A percentile compares a stretch with the other conserved stretches of the same genome.
These are phyloP conservation scores for Drosophila eugracilis DNA, from an alignment of 1,140 invertebrate species.

Conservation along the genomic window DNA sequence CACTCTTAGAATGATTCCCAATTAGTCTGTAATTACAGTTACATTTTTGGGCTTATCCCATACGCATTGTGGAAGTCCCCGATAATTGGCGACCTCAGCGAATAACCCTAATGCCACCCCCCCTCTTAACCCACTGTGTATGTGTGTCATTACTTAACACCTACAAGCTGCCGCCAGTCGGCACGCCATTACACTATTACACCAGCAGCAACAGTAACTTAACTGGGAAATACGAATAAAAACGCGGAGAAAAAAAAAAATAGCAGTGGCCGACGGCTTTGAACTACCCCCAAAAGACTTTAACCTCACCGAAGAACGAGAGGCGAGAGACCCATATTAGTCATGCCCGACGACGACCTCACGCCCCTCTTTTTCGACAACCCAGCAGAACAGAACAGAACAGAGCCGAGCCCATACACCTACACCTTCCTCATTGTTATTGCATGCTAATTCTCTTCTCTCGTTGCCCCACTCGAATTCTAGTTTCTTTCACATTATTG, in stretches of 20 bases:
- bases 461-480: conserved; percentile 1
- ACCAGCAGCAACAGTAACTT: conserved; percentile 28
- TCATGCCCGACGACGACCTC: conserved; percentile 35
- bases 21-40: conserved; percentile 12
- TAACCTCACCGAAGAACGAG: conserved; percentile 11
- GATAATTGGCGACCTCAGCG: conserved; percentile 50
- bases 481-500: conserved; percentile 29
- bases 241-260: neutral
- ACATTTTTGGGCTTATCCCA: neutral
- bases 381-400: neutral
- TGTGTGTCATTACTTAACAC: conserved; percentile 75
- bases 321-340: conserved; percentile 51
- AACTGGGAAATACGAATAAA: conserved; percentile 12
- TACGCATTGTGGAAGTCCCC: conserved; percentile 21
- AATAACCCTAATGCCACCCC: conserved; percentile 52
- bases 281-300: conserved; percentile 18
- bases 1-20: conserved; percentile 6
- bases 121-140: neutral
- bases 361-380: conserved; percentile 1
- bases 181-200: conserved; percentile 79
- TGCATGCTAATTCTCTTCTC: conserved; percentile 73
- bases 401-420: neutral
- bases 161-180: conserved; percentile 54
- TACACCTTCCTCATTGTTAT: conserved; percentile 45
- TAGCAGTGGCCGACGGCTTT: conserved; percentile 7